Conservation (phyloP, 1,140 invertebrate genomes). For the Daktulosphaira vitifoliae region DNA sequence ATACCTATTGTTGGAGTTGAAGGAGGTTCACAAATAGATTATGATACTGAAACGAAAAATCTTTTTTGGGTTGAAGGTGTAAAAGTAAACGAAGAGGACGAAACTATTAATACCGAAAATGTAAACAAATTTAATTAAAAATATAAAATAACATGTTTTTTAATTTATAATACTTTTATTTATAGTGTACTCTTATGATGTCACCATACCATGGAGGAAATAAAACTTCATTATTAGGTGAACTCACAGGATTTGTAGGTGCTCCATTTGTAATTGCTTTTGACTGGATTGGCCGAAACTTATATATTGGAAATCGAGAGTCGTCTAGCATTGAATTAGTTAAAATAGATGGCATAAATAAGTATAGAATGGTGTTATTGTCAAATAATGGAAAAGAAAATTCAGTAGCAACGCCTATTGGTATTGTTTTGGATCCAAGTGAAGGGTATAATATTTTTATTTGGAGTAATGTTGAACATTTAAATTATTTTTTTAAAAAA, state of each 20-base stretch:
- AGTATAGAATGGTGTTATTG: slow-evolving; percentile 77
- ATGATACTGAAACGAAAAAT: slow-evolving; percentile 70
- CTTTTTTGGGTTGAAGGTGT: slow-evolving; percentile 79
- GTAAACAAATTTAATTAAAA: slow-evolving; percentile 54
- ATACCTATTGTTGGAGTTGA: slow-evolving; percentile 86
- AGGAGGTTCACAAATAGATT: slow-evolving; percentile 82
- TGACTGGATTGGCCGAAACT: slow-evolving; percentile 91
- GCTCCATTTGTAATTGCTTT: slow-evolving; percentile 85
- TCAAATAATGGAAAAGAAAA: slow-evolving; percentile 79
- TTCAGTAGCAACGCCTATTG: slow-evolving; percentile 78
- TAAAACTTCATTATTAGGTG: slow-evolving; percentile 69
- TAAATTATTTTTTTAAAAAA: slow-evolving; percentile 28
- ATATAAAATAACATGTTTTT: slow-evolving; percentile 37
- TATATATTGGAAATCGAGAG: slow-evolving; percentile 85
- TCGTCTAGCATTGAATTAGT: slow-evolving; percentile 90
- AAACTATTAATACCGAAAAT: slow-evolving; percentile 35
- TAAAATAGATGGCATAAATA: slow-evolving; percentile 71
- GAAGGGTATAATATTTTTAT: slow-evolving; percentile 58
- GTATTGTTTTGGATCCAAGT: slow-evolving; percentile 80
- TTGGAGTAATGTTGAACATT: no score
- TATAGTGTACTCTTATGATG: slow-evolving; percentile 73
- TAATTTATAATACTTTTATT: not conserved
- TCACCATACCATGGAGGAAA: slow-evolving; percentile 81
- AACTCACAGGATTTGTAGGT: slow-evolving; percentile 75
- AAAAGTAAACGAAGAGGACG: slow-evolving; percentile 54